Evolutionary conservation across 1,140 invertebrate species (phyloP), one percentile per base, ranked within the genome.

Genomic region (Lanistes nyassanus): DNA sequence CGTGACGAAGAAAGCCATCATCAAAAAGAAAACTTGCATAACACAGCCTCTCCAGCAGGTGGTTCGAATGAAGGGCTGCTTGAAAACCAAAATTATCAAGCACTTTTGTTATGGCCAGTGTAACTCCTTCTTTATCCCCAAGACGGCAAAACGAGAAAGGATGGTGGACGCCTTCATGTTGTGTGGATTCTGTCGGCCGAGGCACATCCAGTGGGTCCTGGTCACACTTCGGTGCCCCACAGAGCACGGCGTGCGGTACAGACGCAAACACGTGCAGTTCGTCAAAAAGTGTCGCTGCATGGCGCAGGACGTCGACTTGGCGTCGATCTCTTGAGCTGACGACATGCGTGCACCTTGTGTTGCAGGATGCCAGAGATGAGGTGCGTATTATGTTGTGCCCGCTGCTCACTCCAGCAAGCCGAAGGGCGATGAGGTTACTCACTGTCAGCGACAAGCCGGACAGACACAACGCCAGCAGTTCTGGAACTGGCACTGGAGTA

Each of bases 51-150:
- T 93, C 11, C 90, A 92, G 53, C 93, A 93, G 81, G 91, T 91
- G 79, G 91, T 94, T 36, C 88, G 91, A 53, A 92, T 93, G 82
- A 89, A 91, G 21, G 92, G 93, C 2, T 94, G 93, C 85, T 82
- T 91, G 31, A 88, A 92, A 21, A 88, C 91, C 66, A 92, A 91
- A 7, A 90, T 94, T 56, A 90, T 92, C 66, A 94, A 94, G 84
- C 90, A 91, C 73, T 93, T 94, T 85, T 94, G 93, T 88, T 94
- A 94, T 84, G 93, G 93, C 19, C 93, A 93, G 88, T 94, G 93
- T 84, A 94, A 94, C 84, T 94, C 93, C 68, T 94, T 94, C 87
- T 94, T 92, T 88, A 94, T 94, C 77, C 93, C 93, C n/a, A 84
- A 83, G 66, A 82, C 82, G 21, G 76, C 81, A 2, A 82, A 79